Evolutionary conservation across 2,797 vertebrate genomes (phyloP), one percentile per base, ranked within the genome.

Genomic region (Antennarius maculatus): DNA sequence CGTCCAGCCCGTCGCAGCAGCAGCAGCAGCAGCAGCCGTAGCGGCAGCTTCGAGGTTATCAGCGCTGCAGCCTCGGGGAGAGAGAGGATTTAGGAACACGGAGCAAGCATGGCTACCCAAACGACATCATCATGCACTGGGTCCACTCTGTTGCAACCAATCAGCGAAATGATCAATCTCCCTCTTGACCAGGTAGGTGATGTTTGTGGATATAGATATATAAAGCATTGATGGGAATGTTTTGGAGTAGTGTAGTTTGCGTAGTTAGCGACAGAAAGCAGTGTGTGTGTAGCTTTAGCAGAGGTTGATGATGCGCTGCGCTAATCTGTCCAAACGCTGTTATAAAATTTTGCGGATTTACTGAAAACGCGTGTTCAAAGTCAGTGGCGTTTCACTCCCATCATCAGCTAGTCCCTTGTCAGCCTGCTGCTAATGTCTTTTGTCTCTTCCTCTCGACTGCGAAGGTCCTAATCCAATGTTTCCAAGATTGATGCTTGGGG

Each of bases 101-200:
- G 54, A 79, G 66, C 86, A 63, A 92, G 89, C 90, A 95, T 95
- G 95, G 94, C 95, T 86, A 96, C 96, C 92, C 92, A 94, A 78
- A 92, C 91, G 62, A 90, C 91, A 81, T 90, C 92, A 92, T 92
- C 94, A 89, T 96, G 93, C 85, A 98, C 97, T 15, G 97, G 97
- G 88, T 97, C 95, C 85, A 95, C 94, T 86, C 91, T 98, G 78
- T 88, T 98, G 89, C 95, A 96, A 92, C 97, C 97, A 46, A 95
- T 98, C 89, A 97, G 97, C 92, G 93, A 95, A 71, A 96, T 96
- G 48, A 94, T 97, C 83, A 95, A 94, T 79, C 94, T 98, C 76
- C 96, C 97, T 10, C 88, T 98, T 69, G 96, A 98, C 89, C 96
- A 97, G 96, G 96, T 97, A 95, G 61, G 82, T 17, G 13, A 1